Evolutionary conservation across 2,888 invertebrate species (phyloP).

Genomic region (Drosophila neutralis): DNA sequence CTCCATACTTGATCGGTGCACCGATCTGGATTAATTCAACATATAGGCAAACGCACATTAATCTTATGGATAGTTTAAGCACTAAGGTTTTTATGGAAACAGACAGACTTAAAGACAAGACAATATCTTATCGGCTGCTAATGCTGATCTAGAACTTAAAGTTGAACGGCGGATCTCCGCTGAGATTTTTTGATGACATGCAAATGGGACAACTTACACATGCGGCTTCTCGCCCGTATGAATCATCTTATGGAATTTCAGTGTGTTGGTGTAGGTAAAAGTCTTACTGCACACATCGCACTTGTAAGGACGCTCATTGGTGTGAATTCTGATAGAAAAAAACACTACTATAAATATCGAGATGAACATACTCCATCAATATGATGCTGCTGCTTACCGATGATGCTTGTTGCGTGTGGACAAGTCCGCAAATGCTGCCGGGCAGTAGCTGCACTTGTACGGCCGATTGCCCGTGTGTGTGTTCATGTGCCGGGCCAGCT

Average conservation of each 20-base stretch:
- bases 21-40: neutral
- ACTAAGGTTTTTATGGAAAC: neutral
- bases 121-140: neutral
- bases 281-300: constrained; percentile 83
- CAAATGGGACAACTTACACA: constrained; percentile 71
- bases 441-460: constrained; percentile 83
- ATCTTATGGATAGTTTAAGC: neutral
- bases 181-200: neutral
- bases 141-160: neutral
- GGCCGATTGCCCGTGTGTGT: constrained; percentile 85
- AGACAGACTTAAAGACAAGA: neutral
- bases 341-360: neutral
- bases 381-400: constrained; percentile 65
- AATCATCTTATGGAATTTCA: constrained; percentile 83
- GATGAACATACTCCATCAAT: neutral
- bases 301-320: constrained; percentile 83
- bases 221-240: constrained; percentile 83
- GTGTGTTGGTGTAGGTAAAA: constrained; percentile 83
- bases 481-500: constrained; percentile 84
- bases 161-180: neutral
- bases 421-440: constrained; percentile 84
- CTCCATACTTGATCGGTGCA: neutral
- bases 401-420: constrained; percentile 85
- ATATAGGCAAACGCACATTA: neutral
- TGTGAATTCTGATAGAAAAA: constrained; percentile 74